Base-by-base conservation (phyloP, 2,113 vertebrate genomes). In the Nestor notabilis region DNA sequence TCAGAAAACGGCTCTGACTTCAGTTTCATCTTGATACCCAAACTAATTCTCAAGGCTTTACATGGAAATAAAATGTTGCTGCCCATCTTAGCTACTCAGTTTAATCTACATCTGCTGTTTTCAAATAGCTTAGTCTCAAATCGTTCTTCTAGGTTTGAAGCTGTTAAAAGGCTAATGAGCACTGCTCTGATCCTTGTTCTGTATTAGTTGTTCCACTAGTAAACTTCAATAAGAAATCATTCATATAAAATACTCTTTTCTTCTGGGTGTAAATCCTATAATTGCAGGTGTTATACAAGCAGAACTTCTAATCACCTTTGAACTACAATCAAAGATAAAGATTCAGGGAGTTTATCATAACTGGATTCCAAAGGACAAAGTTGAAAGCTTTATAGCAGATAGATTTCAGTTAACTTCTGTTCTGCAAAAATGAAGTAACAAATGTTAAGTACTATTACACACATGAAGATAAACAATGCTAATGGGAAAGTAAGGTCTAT, bases 331-430 rank as follows among this genome's bases (percentile, higher is more conserved):
- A 89, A 94, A 78, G 83, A 27, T 63, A 63, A 75, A 61, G 69
- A 52, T 79, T 83, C 14, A 46, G n/a, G 43, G 50, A 35, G 11
- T 87, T 93, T 47, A 79, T 92, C 47, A 60, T 14, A 87, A 41
- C 44, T 94, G 75, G 19, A 56, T 95, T 92, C 52, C 81, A 97
- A 91, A 94, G 96, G 92, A 91, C 96, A 93, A 96, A 95, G 92
- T 87, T 89, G 65, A 91, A 87, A 91, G 79, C 61, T 69, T 84
- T 87, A 61, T 6, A 91, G 61, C 41, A 95, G 66, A 60, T 13
- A 91, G 65, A 64, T 35, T 60, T 76, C 66, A 41, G 72, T 56
- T 79, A n/a, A 60, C 71, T 91, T 79, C 56, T 71, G 19, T 82
- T 89, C 52, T 91, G 74, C 41, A 79, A 71, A 92, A 81, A 33